Percentiles rank a stretch among this genome's conserved stretches.
Conservation (phyloP, 2,797 vertebrate species). For the Chiloscyllium punctatum region DNA sequence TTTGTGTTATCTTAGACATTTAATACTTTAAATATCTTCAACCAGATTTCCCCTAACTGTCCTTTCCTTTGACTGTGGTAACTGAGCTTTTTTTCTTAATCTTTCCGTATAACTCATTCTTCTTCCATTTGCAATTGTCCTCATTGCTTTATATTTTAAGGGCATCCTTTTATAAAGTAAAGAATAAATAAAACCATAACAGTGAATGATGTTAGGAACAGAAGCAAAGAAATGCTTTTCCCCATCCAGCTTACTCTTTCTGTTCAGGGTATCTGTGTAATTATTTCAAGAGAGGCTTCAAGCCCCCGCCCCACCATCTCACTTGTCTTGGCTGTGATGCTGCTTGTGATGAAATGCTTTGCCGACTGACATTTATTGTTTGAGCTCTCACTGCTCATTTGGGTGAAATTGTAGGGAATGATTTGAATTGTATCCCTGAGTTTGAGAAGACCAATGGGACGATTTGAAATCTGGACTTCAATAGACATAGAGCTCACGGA, state of each 20-base stretch:
- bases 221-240: neutral
- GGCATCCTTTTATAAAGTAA: neutral
- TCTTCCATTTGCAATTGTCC: neutral
- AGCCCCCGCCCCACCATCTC: neutral
- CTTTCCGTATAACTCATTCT: neutral
- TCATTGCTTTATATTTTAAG: neutral
- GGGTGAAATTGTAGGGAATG: neutral
- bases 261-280: neutral
- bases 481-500: neutral
- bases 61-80: neutral
- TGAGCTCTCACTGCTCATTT: neutral
- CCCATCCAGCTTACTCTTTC: neutral
- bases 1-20: neutral
- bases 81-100: neutral
- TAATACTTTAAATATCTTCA: neutral
- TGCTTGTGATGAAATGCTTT: neutral
- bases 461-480: neutral
- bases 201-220: neutral
- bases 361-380: neutral
- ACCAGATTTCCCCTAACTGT: neutral
- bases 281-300: neutral
- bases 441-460: no score
- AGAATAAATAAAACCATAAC: neutral
- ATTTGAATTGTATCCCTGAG: neutral
- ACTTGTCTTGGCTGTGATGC: neutral